Evolutionary conservation across 1,140 invertebrate species (phyloP), one percentile per base, ranked within the genome.

Genomic region (Planococcus citri): DNA sequence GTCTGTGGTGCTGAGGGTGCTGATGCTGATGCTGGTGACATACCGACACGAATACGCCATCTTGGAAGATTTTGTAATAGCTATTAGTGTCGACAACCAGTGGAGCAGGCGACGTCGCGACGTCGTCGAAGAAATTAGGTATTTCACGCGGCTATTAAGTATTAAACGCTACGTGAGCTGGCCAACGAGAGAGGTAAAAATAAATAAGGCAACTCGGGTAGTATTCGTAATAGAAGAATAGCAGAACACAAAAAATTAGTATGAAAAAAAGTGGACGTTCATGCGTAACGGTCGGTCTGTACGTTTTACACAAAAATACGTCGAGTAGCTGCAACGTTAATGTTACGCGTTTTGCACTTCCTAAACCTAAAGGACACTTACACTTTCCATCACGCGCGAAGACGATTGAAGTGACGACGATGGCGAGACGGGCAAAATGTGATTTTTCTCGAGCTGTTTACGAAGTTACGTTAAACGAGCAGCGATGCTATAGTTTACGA

Each of bases 341-440:
- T 20, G 41, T 17, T 51, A 51, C 41, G 41, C 41, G 41, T 20
- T 51, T 14, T 51, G 41, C 41, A 51, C 41, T 51, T 51, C 41
- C 41, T 51, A 51, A 51, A 51, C 41, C 41, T 51, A 51, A 51
- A 51, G 41, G 41, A 51, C 41, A 51, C 41, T 51, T 51, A 51
- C 41, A 51, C 41, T 51, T 51, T 51, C 41, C 41, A 51, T 51
- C 41, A 51, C 41, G 41, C 41, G 41, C 41, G 41, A 51, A 20
- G n/a, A 51, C 41, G n/a, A 51, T 51, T 51, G 41, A 33, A 33
- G 29, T 33, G 41, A 51, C 41, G 41, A 51, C 10, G n/a, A n/a
- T n/a, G 12, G 41, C 41, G 41, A 14, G 41, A 51, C 10, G 33
- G 14, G n/a, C 29, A 12, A 33, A 33, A 33, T 33, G 29, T 6